A percentile compares a stretch with the other conserved stretches of the same genome.
phyloP scores from a whole-genome alignment of 2,113 vertebrate genomes.

The Megaceryle maxima region DNA sequence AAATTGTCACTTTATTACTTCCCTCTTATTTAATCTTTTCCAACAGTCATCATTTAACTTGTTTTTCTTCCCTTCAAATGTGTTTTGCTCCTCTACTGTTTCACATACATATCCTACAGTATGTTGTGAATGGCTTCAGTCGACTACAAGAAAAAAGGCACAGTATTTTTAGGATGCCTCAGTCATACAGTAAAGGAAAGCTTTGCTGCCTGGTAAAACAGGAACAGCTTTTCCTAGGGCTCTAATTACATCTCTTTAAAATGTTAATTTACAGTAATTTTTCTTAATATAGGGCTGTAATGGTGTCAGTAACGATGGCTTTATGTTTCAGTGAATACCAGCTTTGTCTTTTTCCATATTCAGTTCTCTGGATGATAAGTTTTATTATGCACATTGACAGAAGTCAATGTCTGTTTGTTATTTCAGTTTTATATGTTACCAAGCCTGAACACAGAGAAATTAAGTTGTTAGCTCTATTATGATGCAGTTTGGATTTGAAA shows the following conservation, averaged over 20 bases:
- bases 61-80: not conserved
- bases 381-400: constrained; percentile 18
- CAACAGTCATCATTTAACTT: not conserved
- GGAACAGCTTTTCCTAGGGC: not conserved
- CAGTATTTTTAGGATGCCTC: not conserved
- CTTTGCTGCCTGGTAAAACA: not conserved
- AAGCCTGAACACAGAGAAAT: constrained; percentile 32
- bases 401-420: constrained; percentile 37
- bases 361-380: not conserved
- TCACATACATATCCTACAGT: not conserved
- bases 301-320: not conserved
- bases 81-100: not conserved
- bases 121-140: not conserved
- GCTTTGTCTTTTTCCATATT: constrained; percentile 12
- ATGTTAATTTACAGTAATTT: constrained; percentile 17
- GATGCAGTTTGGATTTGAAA: constrained; percentile 1
- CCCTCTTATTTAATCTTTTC: not conserved
- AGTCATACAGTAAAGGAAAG: not conserved
- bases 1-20: not conserved
- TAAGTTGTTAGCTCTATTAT: constrained; percentile 42
- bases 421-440: constrained; percentile 20
- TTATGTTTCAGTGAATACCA: constrained; percentile 16
- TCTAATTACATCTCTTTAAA: constrained; percentile 4
- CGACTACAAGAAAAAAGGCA: not conserved
- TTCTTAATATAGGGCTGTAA: constrained; percentile 19